These are phyloP conservation scores for Uropsilus gracilis DNA, from an alignment of 2,113 vertebrate species.

Conservation along the genomic window DNA sequence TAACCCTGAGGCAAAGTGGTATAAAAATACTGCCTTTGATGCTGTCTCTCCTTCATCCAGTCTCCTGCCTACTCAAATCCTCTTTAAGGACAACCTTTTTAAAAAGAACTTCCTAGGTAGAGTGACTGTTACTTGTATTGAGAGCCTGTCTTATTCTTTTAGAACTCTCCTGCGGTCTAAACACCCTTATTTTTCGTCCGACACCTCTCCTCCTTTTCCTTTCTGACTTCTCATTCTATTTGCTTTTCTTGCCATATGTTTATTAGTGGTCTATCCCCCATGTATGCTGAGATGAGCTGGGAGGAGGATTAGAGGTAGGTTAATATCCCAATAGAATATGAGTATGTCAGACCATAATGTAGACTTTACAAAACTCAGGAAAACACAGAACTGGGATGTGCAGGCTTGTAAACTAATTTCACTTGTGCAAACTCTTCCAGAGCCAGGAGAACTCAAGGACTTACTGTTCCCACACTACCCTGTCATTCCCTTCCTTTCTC, in stretches of 20 bases:
- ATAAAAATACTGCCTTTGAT: conserved; percentile 12
- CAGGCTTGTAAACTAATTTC: background rate
- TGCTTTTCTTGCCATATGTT: background rate
- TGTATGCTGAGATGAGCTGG: background rate
- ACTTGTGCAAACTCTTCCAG: background rate
- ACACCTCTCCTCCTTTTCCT: background rate
- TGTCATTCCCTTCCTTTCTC: too few relatives aligned
- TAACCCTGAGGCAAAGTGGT: background rate
- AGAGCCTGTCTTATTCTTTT: background rate
- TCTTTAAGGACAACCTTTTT: conserved; percentile 50
- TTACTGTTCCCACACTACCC: background rate
- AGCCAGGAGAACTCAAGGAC: background rate
- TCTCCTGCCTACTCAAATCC: conserved; percentile 18
- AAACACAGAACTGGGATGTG: background rate
- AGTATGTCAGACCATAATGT: too few relatives aligned
- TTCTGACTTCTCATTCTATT: background rate
- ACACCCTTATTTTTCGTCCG: background rate
- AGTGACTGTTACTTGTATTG: background rate
- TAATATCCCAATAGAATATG: background rate
- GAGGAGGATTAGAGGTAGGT: background rate
- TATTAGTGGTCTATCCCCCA: background rate
- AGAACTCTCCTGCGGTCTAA: background rate
- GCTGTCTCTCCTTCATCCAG: background rate
- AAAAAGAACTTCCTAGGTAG: conserved; percentile 20
- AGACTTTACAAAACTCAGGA: background rate